A percentile compares a stretch with the other conserved stretches of the same genome.
Evolutionary conservation across 2,113 vertebrate species (phyloP).

Genomic region (Dasyurus viverrinus): DNA sequence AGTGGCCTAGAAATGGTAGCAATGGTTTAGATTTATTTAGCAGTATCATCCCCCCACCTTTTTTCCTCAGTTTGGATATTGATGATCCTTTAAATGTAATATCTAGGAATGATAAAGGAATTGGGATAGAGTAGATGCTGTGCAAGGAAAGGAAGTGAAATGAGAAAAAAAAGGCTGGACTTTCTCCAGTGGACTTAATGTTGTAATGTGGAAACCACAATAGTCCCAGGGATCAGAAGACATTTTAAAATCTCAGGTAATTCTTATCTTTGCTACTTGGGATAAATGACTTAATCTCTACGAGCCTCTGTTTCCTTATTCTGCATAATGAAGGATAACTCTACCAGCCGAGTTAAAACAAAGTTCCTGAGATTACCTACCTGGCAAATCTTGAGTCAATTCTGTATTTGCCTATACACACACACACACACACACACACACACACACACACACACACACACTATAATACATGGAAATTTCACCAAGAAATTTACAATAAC

Average conservation of each 20-base stretch:
- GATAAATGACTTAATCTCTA: background rate
- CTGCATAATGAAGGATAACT: background rate
- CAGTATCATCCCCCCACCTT: background rate
- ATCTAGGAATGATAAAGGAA: background rate
- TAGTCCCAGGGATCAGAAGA: background rate
- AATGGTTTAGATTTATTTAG: background rate
- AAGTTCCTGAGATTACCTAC: background rate
- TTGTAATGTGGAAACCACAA: background rate
- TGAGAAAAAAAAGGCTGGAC: accelerated
- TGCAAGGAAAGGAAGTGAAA: background rate
- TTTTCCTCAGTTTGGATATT: background rate
- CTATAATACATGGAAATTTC: no score
- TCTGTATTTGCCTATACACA: no score
- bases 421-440: no score
- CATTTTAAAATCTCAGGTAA: background rate
- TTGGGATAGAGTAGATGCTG: background rate
- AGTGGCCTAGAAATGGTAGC: background rate
- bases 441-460: no score
- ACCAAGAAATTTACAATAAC: no score
- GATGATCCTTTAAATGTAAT: background rate
- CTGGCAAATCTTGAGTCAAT: no score
- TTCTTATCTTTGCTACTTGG: background rate
- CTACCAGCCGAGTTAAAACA: background rate
- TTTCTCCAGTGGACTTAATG: background rate
- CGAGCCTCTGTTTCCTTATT: background rate